phyloP scores from a whole-genome alignment of 2,888 invertebrate genomes.

The Cephus sareptanus region DNA sequence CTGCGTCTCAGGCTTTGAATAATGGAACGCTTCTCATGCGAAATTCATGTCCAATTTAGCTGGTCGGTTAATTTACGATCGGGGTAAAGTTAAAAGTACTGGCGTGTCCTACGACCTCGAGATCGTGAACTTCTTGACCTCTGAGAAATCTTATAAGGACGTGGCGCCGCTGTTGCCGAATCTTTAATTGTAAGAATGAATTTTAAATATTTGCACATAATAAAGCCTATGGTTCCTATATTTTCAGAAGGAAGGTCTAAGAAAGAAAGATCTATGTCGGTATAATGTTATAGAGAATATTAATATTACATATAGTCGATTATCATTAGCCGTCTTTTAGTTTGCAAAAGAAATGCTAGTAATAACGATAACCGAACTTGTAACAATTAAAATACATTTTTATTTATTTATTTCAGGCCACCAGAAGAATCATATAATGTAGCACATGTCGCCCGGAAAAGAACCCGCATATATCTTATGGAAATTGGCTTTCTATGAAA shows the following conservation, averaged over 20 bases:
- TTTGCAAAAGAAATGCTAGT: too few relatives aligned
- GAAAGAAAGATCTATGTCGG: background rate
- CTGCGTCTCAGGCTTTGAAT: conserved; percentile 32
- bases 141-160: background rate
- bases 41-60: conserved; percentile 52
- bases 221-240: too few relatives aligned
- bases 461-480: too few relatives aligned
- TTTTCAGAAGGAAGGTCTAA: background rate
- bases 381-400: too few relatives aligned
- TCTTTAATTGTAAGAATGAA: background rate
- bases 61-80: conserved; percentile 50
- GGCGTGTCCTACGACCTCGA: conserved; percentile 4
- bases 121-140: background rate
- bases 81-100: conserved; percentile 34
- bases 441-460: too few relatives aligned
- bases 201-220: background rate
- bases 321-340: too few relatives aligned
- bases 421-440: too few relatives aligned
- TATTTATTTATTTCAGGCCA: too few relatives aligned
- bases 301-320: too few relatives aligned
- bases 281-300: background rate
- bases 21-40: conserved; percentile 49
- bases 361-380: too few relatives aligned
- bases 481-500: too few relatives aligned
- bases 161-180: background rate